Percentiles rank a stretch among this genome's conserved stretches.
These are phyloP conservation scores for Gallinago solitaria DNA, from an alignment of 2,797 vertebrate genomes.

Conservation along the genomic window DNA sequence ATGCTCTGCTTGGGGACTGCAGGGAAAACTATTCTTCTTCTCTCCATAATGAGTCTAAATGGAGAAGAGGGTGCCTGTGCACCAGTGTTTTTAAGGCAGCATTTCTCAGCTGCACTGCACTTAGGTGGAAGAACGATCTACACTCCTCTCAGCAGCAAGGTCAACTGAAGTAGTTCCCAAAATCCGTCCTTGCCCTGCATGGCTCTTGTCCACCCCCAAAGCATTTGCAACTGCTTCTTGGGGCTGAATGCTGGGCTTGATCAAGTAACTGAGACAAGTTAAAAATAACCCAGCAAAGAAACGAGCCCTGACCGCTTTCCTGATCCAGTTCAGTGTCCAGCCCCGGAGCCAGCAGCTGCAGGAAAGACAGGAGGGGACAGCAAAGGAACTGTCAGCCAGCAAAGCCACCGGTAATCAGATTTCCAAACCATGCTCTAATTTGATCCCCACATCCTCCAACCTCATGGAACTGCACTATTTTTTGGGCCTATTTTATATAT, in stretches of 20 bases:
- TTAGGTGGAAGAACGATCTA: neutral
- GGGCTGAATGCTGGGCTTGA: neutral
- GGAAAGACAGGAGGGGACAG: neutral
- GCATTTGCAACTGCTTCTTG: neutral
- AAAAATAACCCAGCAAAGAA: slow-evolving; percentile 25
- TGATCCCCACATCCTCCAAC: neutral
- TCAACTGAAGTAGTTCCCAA: neutral
- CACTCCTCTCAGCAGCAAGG: neutral
- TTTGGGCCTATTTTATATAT: neutral
- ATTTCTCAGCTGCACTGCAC: neutral
- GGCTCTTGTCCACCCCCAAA: neutral
- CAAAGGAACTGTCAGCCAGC: neutral
- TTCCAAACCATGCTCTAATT: neutral
- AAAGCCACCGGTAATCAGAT: neutral
- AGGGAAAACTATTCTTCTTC: neutral
- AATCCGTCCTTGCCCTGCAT: neutral
- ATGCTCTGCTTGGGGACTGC: neutral
- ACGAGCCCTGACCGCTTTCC: neutral
- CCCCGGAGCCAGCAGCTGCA: neutral
- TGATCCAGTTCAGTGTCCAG: neutral
- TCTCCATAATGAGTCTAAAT: neutral
- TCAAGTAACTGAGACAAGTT: neutral
- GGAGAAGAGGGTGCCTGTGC: neutral
- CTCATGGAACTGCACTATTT: neutral
- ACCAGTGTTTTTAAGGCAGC: neutral